Conservation (phyloP, 2,888 invertebrate species). For the Rhagonycha lutea region DNA sequence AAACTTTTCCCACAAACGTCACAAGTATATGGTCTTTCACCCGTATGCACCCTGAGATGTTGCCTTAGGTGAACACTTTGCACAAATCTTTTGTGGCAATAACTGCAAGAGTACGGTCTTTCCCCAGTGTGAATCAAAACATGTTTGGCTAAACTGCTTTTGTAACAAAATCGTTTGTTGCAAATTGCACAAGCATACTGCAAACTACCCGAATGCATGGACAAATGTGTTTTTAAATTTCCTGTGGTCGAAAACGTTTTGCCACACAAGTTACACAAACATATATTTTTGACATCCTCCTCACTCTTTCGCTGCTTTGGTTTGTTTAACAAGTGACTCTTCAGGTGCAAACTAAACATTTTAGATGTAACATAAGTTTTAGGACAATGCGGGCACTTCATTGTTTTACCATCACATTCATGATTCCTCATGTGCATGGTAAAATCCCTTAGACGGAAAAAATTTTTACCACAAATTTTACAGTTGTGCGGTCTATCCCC, state of each 20-base stretch:
- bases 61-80: conserved; percentile 26
- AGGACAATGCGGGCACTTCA: not conserved
- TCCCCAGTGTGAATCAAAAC: conserved; percentile 45
- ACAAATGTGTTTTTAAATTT: conserved; percentile 26
- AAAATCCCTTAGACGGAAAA: not conserved
- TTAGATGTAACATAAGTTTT: not conserved
- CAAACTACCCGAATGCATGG: conserved; percentile 23
- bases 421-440: not conserved
- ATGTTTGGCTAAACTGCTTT: conserved; percentile 43
- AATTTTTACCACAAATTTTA: conserved; percentile 13
- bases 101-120: conserved; percentile 37
- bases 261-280: conserved; percentile 14
- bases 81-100: conserved; percentile 26
- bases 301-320: not conserved
- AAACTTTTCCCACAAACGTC: conserved; percentile 27
- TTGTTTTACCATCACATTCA: not conserved
- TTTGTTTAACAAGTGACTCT: not conserved
- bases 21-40: conserved; percentile 28
- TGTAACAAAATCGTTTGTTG: conserved; percentile 22
- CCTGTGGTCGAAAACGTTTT: conserved; percentile 12
- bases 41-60: conserved; percentile 30
- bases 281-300: not conserved
- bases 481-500: conserved; percentile 26
- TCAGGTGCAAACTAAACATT: not conserved
- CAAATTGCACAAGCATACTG: conserved; percentile 27